Evolutionary conservation across 2,797 vertebrate genomes (phyloP), one percentile per base, ranked within the genome.

Genomic region (Ctenopoma kingsleyae): DNA sequence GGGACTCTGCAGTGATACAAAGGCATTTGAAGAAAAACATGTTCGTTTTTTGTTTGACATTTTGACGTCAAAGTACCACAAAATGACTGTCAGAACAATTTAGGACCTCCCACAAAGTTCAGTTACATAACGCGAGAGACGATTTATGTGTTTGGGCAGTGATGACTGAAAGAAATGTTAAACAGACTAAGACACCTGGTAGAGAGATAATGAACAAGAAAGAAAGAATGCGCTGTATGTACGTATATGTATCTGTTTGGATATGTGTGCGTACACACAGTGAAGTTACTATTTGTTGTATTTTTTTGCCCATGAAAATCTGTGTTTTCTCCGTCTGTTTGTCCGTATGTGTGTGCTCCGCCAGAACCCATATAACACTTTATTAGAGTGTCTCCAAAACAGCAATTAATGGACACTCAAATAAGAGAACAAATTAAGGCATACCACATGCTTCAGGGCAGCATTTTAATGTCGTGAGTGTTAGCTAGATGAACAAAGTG

Each of bases 21-120:
- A 52, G 50, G 30, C 44, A 30, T 65, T 35, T 41, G 32, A 60
- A 69, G 64, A 58, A 76, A 72, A 89, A 83, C 87, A 83, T 69
- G 51, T 82, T 67, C 53, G 36, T 52, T 61, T 75, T 78, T 58
- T 77, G 49, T 84, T 85, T 85, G 81, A 78, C 76, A 47, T 57
- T 71, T 87, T 76, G 40, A 76, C 50, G 51, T 80, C 70, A 72
- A 67, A 84, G 77, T 79, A 81, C 72, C 54, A 7, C 71, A 83
- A 83, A 82, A 69, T 76, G 66, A 43, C 48, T 35, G 61, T 47
- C 25, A 1, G 64, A 76, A 67, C 56, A 75, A 83, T 81, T 64
- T 77, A 68, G 56, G 81, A 80, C 85, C 88, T 81, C 80, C 68
- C 68, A 69, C 46, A 66, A 43, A 64, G 73, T 61, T 47, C 22